Conservation (phyloP, 2,113 vertebrate species). For the Prunella fulvescens region DNA sequence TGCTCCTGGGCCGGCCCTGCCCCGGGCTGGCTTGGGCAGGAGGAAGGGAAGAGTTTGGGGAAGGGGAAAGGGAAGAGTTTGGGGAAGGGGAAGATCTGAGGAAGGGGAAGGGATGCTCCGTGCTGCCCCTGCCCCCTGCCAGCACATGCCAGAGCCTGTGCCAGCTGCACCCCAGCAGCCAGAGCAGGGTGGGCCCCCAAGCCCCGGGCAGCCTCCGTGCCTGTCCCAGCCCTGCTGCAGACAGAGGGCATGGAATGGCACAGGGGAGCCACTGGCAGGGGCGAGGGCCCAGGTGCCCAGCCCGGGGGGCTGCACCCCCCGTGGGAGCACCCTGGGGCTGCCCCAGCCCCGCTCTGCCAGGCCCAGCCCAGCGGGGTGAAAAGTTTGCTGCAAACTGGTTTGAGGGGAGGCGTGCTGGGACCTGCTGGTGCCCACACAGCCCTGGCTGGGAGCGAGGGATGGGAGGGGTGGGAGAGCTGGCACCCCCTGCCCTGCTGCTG, state of each 20-base stretch:
- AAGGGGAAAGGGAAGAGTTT: neutral
- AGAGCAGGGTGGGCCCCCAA: neutral
- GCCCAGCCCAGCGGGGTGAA: neutral
- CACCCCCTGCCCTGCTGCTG: neutral
- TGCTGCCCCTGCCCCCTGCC: neutral
- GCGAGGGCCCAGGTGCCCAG: neutral
- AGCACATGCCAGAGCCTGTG: neutral
- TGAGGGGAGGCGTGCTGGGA: neutral
- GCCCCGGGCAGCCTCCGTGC: rapidly evolving
- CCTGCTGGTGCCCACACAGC: neutral
- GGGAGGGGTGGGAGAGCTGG: neutral
- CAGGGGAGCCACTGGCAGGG: neutral
- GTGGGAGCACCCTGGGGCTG: neutral
- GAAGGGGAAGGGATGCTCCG: neutral
- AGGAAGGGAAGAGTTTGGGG: neutral
- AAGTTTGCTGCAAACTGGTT: neutral
- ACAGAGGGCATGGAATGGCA: neutral
- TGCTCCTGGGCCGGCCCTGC: neutral
- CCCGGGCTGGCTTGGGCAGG: neutral
- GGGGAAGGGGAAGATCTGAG: neutral
- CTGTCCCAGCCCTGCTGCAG: neutral
- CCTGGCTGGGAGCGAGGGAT: neutral
- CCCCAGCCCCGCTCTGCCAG: neutral
- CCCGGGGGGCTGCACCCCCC: neutral
- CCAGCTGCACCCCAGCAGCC: neutral